Evolutionary conservation across 2,888 invertebrate genomes (phyloP), one percentile per base, ranked within the genome.

Genomic region (Ectemnius continuus): DNA sequence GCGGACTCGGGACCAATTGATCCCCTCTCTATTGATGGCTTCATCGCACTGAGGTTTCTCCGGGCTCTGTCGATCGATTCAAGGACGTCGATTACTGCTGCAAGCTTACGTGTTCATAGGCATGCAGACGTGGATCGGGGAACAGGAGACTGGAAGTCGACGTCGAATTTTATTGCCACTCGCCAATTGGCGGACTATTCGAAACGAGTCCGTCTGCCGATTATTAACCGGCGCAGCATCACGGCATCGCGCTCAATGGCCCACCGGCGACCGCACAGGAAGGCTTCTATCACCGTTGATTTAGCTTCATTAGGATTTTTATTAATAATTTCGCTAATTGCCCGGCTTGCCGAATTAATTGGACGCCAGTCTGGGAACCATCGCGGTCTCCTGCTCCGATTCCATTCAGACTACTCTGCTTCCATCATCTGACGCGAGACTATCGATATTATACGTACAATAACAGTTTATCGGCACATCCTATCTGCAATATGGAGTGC

Each of bases 281-380:
- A 89, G 90, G 81, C 88, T 90, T 88, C 86, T 86, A 90, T 88
- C 87, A 88, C 82, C 80, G 85, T 76, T 85, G 85, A 89, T 89
- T 89, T 88, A 89, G 86, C 78, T 85, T 89, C 87, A 87, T 89
- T 86, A 87, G 83, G 81, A 86, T 87, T 86, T 86, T 87, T 86
- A 85, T 88, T 88, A 86, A 87, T 85, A 86, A 88, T 88, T 89
- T 88, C 82, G 80, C 82, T 89, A 89, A 88, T 89, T 89, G 87
- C 80, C 83, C 67, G 77, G 74, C 88, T 89, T 88, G 86, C 86
- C 84, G 84, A 87, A 89, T 88, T 88, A 86, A 88, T 86, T 84
- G 85, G 84, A 70, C 80, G 70, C 36, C 36, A 70, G 87, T 85
- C 88, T 88, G 87, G 84, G 84, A 87, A 86, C 78, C 76, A 62